phyloP scores from a whole-genome alignment of 1,140 invertebrate genomes.

The Cyclina sinensis region DNA sequence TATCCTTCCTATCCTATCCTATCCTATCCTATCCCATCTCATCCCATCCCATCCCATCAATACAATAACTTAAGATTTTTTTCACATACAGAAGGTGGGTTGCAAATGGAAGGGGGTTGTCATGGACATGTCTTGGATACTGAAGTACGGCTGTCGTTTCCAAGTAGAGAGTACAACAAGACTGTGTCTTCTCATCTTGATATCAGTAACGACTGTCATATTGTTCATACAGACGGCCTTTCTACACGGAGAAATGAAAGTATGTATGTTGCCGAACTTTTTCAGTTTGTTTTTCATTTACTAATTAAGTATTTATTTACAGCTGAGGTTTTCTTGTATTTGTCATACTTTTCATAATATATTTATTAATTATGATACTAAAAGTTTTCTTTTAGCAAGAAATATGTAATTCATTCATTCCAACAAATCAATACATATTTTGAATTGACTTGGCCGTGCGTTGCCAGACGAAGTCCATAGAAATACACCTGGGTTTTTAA shows the following conservation, averaged over 20 bases:
- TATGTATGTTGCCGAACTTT: background rate
- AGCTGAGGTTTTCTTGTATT: background rate
- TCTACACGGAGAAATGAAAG: background rate
- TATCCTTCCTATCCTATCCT: too few species aligned
- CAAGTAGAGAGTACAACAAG: background rate
- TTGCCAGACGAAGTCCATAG: background rate
- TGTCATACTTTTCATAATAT: too few species aligned
- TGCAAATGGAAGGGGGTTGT: too few species aligned
- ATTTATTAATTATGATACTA: background rate
- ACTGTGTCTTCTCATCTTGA: background rate
- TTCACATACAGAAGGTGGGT: too few species aligned
- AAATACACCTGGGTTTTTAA: too few species aligned
- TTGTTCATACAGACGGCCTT: background rate
- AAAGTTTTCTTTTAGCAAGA: too few species aligned
- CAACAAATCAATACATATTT: too few species aligned
- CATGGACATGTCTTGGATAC: conserved; percentile 24
- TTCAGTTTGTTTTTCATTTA: background rate
- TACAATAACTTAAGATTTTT: too few species aligned
- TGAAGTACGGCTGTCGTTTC: background rate
- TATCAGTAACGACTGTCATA: background rate
- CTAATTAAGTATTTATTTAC: background rate
- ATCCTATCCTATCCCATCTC: too few species aligned
- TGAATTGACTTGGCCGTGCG: too few species aligned
- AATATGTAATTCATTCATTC: too few species aligned
- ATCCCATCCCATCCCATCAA: too few species aligned